Conservation (phyloP, 2,888 invertebrate species). For the Zaprionus obscuricornis region DNA sequence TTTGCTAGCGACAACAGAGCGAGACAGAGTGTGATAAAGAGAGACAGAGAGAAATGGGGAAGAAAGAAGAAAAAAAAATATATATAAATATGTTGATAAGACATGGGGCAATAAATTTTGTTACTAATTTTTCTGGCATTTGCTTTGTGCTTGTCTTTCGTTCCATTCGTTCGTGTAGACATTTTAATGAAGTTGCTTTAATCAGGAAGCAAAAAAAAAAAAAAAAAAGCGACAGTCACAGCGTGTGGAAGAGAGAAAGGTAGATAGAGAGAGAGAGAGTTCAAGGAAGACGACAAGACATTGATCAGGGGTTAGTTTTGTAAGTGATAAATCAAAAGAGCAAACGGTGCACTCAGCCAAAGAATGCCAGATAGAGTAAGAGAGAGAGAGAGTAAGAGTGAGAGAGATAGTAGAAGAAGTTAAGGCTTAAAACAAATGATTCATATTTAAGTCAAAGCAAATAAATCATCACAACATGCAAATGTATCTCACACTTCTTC, state of each 20-base stretch:
- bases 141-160: slow-evolving; percentile 50
- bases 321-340: slow-evolving; percentile 62
- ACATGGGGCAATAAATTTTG: slow-evolving; percentile 68
- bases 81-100: slow-evolving; percentile 66
- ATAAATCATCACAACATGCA: slow-evolving; percentile 58
- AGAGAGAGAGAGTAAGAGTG: no score
- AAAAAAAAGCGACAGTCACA: no score
- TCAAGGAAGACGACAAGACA: not conserved
- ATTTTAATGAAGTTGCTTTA: slow-evolving; percentile 30
- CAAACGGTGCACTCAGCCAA: slow-evolving; percentile 45
- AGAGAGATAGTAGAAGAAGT: no score
- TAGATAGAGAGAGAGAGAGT: not conserved
- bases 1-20: no score
- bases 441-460: slow-evolving; percentile 67
- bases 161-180: slow-evolving; percentile 23
- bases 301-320: slow-evolving; percentile 32
- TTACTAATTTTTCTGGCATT: slow-evolving; percentile 72
- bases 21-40: no score
- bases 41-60: no score
- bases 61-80: slow-evolving; percentile 3
- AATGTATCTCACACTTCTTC: slow-evolving; percentile 52
- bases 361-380: no score
- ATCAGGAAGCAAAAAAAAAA: slow-evolving; percentile 33
- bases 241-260: not conserved
- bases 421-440: slow-evolving; percentile 61